phyloP scores from a whole-genome alignment of 1,140 invertebrate genomes.

The Apis florea region DNA sequence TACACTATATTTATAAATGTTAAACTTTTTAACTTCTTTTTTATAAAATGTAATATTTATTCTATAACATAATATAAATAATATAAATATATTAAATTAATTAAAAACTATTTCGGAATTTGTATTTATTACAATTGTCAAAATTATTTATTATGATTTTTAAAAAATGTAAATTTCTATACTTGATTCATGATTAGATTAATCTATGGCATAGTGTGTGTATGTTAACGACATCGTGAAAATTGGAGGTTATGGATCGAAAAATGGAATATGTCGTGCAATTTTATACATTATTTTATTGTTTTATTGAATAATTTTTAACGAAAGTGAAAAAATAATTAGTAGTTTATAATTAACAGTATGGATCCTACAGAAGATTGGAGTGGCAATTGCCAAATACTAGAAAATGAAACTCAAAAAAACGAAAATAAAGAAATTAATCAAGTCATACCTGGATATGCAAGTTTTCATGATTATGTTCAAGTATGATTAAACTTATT shows the following conservation, averaged over 20 bases:
- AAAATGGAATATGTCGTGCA: too few species aligned
- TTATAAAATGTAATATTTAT: not conserved
- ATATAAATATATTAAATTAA: not conserved
- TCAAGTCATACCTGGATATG: slow-evolving; percentile 50
- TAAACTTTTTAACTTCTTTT: not conserved
- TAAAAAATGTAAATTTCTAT: not conserved
- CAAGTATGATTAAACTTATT: slow-evolving; percentile 49
- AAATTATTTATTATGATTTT: not conserved
- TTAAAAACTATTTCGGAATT: not conserved
- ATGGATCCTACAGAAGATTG: slow-evolving; percentile 37
- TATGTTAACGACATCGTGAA: not conserved
- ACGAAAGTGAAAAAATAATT: not conserved
- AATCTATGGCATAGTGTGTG: not conserved
- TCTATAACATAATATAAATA: not conserved
- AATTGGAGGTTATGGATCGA: not conserved
- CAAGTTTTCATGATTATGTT: slow-evolving; percentile 57
- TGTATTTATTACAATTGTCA: too few species aligned
- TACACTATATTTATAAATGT: too few species aligned
- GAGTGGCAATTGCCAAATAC: not conserved
- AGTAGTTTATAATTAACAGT: not conserved
- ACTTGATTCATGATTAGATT: not conserved
- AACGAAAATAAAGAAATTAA: slow-evolving; percentile 16
- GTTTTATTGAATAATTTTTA: too few species aligned
- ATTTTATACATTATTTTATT: not conserved
- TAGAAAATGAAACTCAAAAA: not conserved